A percentile compares a stretch with the other conserved stretches of the same genome.
Evolutionary conservation across 2,113 vertebrate species (phyloP).

Genomic region (Nibea coibor): DNA sequence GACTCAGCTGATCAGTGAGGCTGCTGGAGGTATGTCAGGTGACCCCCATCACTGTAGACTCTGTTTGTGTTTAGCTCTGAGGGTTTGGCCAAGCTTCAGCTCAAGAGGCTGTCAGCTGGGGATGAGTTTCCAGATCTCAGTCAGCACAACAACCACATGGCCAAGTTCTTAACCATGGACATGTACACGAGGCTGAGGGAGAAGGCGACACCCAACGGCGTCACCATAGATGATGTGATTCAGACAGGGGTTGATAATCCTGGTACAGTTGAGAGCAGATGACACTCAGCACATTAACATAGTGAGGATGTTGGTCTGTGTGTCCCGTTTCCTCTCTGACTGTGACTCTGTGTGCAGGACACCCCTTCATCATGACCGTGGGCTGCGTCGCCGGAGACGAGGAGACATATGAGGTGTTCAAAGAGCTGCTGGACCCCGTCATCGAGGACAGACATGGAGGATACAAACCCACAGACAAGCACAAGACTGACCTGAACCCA

Average conservation of each 20-base stretch:
- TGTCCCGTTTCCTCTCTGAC: not conserved
- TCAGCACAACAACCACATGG: slow-evolving; percentile 87
- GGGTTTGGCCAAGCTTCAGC: slow-evolving; percentile 79
- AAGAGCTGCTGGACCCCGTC: slow-evolving; percentile 94
- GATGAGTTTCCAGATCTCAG: slow-evolving; percentile 85
- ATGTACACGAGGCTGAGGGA: slow-evolving; percentile 82
- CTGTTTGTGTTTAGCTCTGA: slow-evolving; percentile 77
- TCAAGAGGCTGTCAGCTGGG: slow-evolving; percentile 80
- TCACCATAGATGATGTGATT: slow-evolving; percentile 87
- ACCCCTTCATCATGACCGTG: slow-evolving; percentile 97
- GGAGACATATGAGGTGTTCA: slow-evolving; percentile 93
- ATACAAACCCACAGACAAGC: slow-evolving; percentile 94
- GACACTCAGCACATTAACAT: slow-evolving; percentile 1
- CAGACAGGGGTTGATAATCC: slow-evolving; percentile 90
- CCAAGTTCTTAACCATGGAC: slow-evolving; percentile 83
- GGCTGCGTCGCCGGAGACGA: slow-evolving; percentile 96
- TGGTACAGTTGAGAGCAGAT: slow-evolving; percentile 79
- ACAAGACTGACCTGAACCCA: slow-evolving; percentile 95
- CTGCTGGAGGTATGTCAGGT: not conserved
- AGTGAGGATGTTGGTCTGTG: slow-evolving; percentile 27
- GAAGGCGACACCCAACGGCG: slow-evolving; percentile 82
- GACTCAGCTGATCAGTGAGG: not conserved
- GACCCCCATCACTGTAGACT: slow-evolving; percentile 24
- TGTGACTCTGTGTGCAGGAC: slow-evolving; percentile 82
- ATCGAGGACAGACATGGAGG: slow-evolving; percentile 95